A percentile compares a stretch with the other conserved stretches of the same genome.
phyloP scores from a whole-genome alignment of 2,113 vertebrate species.

The Hepsetus odoe region DNA sequence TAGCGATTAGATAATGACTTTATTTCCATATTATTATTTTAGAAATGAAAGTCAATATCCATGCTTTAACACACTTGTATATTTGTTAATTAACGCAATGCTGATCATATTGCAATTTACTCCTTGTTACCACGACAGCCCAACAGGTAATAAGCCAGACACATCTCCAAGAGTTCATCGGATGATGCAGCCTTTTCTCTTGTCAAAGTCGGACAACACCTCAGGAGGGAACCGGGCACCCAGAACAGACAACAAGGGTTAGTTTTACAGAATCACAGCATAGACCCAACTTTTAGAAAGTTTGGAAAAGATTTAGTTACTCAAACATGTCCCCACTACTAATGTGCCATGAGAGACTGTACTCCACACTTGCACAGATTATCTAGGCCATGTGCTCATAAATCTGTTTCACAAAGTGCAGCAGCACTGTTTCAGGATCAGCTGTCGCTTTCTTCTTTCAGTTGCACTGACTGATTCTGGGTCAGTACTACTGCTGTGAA shows the following conservation, averaged over 20 bases:
- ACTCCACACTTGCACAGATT: background rate
- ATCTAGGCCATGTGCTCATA: background rate
- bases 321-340: background rate
- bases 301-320: background rate
- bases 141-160: conserved; percentile 84
- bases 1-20: too few species aligned
- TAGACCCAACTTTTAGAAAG: background rate
- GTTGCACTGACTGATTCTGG: background rate
- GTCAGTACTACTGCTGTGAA: conserved; percentile 11
- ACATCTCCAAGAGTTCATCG: conserved; percentile 86
- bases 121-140: conserved; percentile 71
- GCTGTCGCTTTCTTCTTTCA: background rate
- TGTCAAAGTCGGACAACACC: conserved; percentile 76
- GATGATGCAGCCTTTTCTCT: conserved; percentile 86
- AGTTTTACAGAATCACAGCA: background rate
- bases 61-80: background rate
- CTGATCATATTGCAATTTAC: conserved; percentile 18
- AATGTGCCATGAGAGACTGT: too few species aligned
- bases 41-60: background rate
- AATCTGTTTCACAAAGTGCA: background rate
- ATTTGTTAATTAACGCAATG: too few species aligned
- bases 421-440: background rate
- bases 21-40: too few species aligned
- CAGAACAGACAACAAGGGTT: conserved; percentile 81
- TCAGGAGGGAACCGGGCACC: conserved; percentile 70